Conservation (phyloP, 2,888 invertebrate genomes). For the Deroplatys truncata region DNA sequence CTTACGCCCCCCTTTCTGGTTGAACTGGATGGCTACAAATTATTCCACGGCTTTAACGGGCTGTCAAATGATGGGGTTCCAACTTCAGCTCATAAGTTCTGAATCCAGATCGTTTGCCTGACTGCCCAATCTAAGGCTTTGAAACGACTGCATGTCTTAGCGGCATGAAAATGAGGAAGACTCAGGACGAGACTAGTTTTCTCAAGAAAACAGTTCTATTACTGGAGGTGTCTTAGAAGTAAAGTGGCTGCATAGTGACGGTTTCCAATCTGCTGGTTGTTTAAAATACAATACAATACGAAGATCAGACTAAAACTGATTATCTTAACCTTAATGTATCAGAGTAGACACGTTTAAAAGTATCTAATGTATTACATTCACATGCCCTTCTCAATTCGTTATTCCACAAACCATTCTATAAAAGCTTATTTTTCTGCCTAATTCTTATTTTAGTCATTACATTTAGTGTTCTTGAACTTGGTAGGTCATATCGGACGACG, state of each 20-base stretch:
- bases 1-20: background rate
- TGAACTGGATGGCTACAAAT: background rate
- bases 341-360: no score
- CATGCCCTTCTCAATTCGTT: no score
- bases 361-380: no score
- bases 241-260: no score
- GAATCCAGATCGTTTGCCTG: background rate
- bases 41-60: background rate
- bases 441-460: no score
- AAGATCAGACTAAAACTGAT: no score
- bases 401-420: no score
- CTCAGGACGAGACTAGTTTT: background rate
- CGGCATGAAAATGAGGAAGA: background rate
- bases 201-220: background rate
- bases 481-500: no score
- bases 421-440: no score
- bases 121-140: background rate
- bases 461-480: no score
- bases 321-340: no score
- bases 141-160: background rate
- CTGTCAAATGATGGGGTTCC: background rate
- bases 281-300: no score
- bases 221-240: background rate
- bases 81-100: background rate
- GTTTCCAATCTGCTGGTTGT: background rate